Conservation (phyloP, 2,888 invertebrate species). For the Patella pellucida region DNA sequence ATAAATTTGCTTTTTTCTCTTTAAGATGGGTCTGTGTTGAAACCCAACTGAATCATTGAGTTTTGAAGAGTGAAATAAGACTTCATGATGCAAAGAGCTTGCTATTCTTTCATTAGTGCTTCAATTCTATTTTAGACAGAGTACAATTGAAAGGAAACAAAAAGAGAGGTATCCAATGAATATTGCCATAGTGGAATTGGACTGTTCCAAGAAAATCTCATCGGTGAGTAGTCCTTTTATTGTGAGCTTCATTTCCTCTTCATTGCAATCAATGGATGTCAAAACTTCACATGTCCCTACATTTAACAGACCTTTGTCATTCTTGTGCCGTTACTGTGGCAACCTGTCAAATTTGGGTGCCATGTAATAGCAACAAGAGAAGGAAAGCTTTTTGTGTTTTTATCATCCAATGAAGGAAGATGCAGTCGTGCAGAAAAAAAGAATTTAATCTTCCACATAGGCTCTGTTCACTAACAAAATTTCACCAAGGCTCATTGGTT, state of each 20-base stretch:
- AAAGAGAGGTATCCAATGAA: slow-evolving; percentile 25
- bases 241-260: slow-evolving; percentile 40
- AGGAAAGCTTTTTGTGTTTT: slow-evolving; percentile 28
- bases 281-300: slow-evolving; percentile 38
- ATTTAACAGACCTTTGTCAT: slow-evolving; percentile 36
- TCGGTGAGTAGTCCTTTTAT: slow-evolving; percentile 36
- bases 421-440: slow-evolving; percentile 1
- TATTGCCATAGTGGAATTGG: slow-evolving; percentile 19
- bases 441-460: slow-evolving; percentile 11
- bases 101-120: slow-evolving; percentile 28
- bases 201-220: slow-evolving; percentile 25
- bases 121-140: slow-evolving; percentile 39
- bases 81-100: slow-evolving; percentile 18
- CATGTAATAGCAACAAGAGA: slow-evolving; percentile 36
- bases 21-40: no score
- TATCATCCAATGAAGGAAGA: neutral
- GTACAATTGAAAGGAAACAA: slow-evolving; percentile 37
- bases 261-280: slow-evolving; percentile 37
- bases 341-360: slow-evolving; percentile 33
- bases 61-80: slow-evolving; percentile 17
- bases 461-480: slow-evolving; percentile 10
- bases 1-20: no score
- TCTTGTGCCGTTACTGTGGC: slow-evolving; percentile 38
- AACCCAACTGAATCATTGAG: slow-evolving; percentile 3
- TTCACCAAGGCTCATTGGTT: slow-evolving; percentile 8